Conservation (phyloP, 2,113 vertebrate genomes). For the Urocitellus parryii region DNA sequence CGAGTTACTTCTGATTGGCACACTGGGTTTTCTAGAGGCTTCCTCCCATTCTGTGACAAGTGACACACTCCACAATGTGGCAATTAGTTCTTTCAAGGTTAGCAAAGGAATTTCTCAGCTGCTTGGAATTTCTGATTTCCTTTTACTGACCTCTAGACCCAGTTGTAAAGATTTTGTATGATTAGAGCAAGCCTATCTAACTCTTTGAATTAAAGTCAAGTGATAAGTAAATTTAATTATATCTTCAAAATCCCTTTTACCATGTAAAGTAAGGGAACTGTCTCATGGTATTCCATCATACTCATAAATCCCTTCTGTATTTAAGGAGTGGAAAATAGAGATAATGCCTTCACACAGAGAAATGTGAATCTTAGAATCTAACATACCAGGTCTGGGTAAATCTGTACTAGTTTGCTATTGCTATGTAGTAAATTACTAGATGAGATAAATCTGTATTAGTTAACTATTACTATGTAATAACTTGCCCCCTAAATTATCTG, state of each 20-base stretch:
- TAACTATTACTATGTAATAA: not conserved
- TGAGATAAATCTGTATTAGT: not conserved
- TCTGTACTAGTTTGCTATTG: not conserved
- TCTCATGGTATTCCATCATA: not conserved
- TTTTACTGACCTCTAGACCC: not conserved
- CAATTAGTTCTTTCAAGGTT: not conserved
- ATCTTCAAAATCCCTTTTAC: not conserved
- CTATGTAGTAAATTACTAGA: no score
- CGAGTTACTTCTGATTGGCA: not conserved
- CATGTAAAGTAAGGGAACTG: not conserved
- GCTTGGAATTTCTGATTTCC: not conserved
- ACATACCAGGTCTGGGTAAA: not conserved
- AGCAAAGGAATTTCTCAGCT: not conserved
- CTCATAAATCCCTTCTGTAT: not conserved
- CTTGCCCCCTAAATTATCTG: not conserved
- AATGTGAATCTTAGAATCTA: not conserved
- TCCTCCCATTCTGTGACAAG: not conserved
- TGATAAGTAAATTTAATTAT: not conserved
- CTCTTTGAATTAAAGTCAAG: not conserved
- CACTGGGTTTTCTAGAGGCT: not conserved
- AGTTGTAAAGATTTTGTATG: not conserved
- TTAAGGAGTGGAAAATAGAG: not conserved
- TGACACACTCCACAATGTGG: not conserved
- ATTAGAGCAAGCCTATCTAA: not conserved
- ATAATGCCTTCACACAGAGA: not conserved